These are phyloP conservation scores for Lates japonicus DNA, from an alignment of 2,797 vertebrate species.

Conservation along the genomic window DNA sequence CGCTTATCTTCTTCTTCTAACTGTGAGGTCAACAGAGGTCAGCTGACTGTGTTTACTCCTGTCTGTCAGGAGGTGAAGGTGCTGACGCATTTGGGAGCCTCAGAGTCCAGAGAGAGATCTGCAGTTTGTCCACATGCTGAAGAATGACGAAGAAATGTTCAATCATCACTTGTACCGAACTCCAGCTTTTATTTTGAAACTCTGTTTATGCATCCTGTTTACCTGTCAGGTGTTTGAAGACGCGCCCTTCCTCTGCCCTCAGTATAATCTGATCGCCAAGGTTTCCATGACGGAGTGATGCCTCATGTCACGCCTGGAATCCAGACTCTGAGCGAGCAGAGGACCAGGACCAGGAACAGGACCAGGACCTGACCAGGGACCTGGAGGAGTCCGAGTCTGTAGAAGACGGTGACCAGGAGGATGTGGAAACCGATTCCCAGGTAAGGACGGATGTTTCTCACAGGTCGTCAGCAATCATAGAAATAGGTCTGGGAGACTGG, in stretches of 20 bases:
- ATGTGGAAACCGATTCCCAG: conserved; percentile 87
- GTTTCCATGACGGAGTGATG: conserved; percentile 92
- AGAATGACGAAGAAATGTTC: conserved; percentile 81
- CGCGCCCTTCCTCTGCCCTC: conserved; percentile 25
- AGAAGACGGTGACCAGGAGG: conserved; percentile 79
- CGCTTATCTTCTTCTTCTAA: too few relatives aligned
- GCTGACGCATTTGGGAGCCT: conserved; percentile 90
- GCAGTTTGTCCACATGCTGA: conserved; percentile 87
- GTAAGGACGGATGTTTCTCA: conserved; percentile 72
- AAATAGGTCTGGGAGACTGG: too few relatives aligned
- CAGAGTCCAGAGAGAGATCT: conserved; percentile 87
- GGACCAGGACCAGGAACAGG: conserved; percentile 43
- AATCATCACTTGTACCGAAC: conserved; percentile 90
- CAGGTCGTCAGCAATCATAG: too few relatives aligned
- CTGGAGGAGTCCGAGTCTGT: neutral
- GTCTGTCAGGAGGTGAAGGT: conserved; percentile 91
- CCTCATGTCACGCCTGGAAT: conserved; percentile 90
- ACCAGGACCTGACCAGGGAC: conserved; percentile 19
- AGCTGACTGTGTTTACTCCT: neutral
- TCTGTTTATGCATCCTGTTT: too few relatives aligned
- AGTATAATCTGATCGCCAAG: conserved; percentile 90
- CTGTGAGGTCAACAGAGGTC: too few relatives aligned
- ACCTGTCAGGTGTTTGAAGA: neutral
- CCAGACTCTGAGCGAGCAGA: conserved; percentile 81
- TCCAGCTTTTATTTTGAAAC: too few relatives aligned